These are phyloP conservation scores for Corapipo altera DNA, from an alignment of 2,113 vertebrate species.

Conservation along the genomic window DNA sequence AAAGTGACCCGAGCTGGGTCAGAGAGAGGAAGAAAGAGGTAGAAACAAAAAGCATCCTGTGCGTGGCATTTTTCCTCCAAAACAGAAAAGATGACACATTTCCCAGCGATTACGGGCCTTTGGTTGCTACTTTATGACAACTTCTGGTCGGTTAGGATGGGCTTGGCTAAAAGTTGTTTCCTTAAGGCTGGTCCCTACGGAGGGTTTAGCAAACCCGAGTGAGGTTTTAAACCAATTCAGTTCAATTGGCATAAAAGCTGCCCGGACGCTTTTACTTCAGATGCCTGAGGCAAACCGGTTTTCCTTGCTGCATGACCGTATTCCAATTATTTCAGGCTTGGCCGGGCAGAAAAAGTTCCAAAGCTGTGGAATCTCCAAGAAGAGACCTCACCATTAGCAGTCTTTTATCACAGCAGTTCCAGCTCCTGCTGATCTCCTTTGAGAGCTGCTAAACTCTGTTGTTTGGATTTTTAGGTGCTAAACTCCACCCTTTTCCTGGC, in stretches of 20 bases:
- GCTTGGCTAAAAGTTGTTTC: background rate
- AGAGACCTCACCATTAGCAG: background rate
- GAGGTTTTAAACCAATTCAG: background rate
- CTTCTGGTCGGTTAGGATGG: background rate
- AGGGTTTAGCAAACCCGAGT: background rate
- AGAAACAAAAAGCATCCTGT: background rate
- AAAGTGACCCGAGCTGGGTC: background rate
- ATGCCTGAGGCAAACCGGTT: background rate
- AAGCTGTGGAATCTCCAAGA: background rate
- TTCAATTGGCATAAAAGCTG: slow-evolving; percentile 15
- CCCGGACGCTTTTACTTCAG: background rate
- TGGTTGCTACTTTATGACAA: background rate
- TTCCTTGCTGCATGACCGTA: background rate
- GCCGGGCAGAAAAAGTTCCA: background rate
- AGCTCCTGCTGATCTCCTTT: background rate
- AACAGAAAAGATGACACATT: background rate
- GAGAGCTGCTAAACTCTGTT: background rate
- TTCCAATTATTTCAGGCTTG: background rate
- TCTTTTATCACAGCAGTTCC: background rate
- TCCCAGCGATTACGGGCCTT: background rate
- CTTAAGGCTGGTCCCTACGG: background rate
- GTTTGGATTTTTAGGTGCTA: background rate
- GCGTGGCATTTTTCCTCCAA: background rate
- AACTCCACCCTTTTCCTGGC: background rate
- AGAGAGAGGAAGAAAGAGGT: background rate